Evolutionary conservation across 2,888 invertebrate genomes (phyloP).

Genomic region (Aspidiotus destructor): DNA sequence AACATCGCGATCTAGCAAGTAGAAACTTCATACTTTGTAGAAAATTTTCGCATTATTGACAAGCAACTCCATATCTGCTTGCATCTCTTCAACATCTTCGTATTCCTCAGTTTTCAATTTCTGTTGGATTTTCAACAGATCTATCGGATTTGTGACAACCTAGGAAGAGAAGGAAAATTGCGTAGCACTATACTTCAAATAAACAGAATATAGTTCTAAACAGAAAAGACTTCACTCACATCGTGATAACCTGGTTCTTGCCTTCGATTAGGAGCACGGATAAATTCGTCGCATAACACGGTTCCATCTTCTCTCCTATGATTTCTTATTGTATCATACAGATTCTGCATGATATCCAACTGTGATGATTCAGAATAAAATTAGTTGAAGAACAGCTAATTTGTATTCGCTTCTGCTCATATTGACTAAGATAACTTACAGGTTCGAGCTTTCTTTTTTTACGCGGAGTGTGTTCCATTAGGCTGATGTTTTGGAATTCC

Average conservation of each 20-base stretch:
- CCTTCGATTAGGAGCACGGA: conserved; percentile 84
- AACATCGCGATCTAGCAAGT: not conserved
- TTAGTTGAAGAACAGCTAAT: not conserved
- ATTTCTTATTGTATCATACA: conserved; percentile 84
- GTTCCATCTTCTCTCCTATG: conserved; percentile 87
- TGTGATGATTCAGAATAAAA: conserved; percentile 42
- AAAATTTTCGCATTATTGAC: conserved; percentile 91
- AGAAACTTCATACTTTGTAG: conserved; percentile 55
- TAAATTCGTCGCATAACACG: conserved; percentile 84
- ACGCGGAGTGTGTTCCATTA: conserved; percentile 43
- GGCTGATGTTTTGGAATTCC: conserved; percentile 44
- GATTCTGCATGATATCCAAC: conserved; percentile 78
- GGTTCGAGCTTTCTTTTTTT: conserved; percentile 67
- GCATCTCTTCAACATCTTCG: conserved; percentile 82
- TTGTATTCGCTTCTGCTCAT: no score
- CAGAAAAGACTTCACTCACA: conserved; percentile 38
- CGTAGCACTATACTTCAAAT: not conserved
- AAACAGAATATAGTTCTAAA: not conserved
- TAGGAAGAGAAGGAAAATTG: conserved; percentile 42
- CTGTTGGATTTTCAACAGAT: conserved; percentile 87
- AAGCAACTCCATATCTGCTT: conserved; percentile 79
- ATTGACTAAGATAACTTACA: conserved; percentile 46
- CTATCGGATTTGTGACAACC: conserved; percentile 88
- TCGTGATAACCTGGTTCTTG: conserved; percentile 87
- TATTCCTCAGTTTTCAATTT: conserved; percentile 96